Conservation (phyloP, 2,113 vertebrate genomes). For the Anoura caudifer region DNA sequence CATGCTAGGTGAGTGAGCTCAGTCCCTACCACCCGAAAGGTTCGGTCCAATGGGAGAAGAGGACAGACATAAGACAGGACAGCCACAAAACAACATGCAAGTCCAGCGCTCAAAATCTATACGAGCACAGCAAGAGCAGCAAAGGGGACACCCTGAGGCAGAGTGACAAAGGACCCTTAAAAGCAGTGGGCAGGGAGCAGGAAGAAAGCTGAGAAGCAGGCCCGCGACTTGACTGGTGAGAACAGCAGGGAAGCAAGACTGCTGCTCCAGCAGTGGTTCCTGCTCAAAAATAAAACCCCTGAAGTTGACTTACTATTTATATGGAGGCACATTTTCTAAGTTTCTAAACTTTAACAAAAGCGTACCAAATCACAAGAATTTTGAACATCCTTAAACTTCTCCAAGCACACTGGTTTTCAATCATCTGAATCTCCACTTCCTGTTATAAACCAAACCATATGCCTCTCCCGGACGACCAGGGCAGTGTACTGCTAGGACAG, state of each 20-base stretch:
- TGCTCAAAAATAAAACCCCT: neutral
- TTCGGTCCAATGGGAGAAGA: neutral
- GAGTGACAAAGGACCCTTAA: neutral
- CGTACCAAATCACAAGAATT: neutral
- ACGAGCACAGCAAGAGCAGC: neutral
- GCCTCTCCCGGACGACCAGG: neutral
- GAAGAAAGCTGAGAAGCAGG: neutral
- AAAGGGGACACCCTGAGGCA: neutral
- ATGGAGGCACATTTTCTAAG: neutral
- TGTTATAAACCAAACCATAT: neutral
- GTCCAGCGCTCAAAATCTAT: neutral
- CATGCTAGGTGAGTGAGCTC: neutral
- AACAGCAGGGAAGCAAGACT: neutral
- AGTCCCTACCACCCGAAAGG: neutral
- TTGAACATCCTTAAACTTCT: neutral
- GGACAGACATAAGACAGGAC: neutral
- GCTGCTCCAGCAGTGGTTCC: neutral
- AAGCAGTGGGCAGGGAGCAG: neutral
- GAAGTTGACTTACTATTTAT: neutral
- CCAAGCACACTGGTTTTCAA: neutral
- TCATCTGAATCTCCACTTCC: neutral
- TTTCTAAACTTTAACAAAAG: conserved; percentile 30
- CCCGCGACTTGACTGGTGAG: neutral
- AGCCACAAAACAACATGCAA: neutral
- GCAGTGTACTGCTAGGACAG: neutral